phyloP scores from a whole-genome alignment of 2,113 vertebrate species.

The Thunnus maccoyii region DNA sequence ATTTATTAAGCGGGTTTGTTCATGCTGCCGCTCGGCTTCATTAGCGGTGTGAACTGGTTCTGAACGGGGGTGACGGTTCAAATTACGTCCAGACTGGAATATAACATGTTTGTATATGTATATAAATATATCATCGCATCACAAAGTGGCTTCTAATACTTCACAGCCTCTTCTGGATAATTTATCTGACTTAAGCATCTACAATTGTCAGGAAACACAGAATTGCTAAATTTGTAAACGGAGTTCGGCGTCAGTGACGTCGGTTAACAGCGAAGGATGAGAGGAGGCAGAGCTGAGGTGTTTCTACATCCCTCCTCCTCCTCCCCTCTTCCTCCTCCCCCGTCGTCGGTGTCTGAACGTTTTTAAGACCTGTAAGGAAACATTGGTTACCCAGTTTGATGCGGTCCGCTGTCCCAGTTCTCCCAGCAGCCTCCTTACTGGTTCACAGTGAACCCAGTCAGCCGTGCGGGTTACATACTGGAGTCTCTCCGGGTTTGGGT shows the following conservation, averaged over 20 bases:
- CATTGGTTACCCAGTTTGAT: background rate
- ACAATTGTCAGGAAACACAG: accelerated
- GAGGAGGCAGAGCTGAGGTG: too few relatives aligned
- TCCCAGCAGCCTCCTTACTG: background rate
- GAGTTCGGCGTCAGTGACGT: background rate
- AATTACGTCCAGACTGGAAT: background rate
- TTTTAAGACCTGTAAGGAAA: background rate
- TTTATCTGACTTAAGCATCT: accelerated
- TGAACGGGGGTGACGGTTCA: accelerated
- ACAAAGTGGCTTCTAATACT: accelerated
- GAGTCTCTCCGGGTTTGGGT: background rate
- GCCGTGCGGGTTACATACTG: background rate
- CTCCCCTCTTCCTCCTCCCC: too few relatives aligned
- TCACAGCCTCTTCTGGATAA: accelerated
- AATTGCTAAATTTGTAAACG: background rate
- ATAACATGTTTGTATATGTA: accelerated
- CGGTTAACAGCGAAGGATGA: background rate
- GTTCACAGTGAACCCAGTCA: background rate
- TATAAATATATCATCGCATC: accelerated
- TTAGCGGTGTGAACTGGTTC: background rate
- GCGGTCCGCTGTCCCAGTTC: background rate
- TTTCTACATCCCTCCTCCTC: too few relatives aligned
- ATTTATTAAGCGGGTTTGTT: background rate
- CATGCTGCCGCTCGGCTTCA: accelerated
- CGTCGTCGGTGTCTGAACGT: background rate